Evolutionary conservation across 2,797 vertebrate genomes (phyloP), one percentile per base, ranked within the genome.

Genomic region (Knipowitschia caucasica): DNA sequence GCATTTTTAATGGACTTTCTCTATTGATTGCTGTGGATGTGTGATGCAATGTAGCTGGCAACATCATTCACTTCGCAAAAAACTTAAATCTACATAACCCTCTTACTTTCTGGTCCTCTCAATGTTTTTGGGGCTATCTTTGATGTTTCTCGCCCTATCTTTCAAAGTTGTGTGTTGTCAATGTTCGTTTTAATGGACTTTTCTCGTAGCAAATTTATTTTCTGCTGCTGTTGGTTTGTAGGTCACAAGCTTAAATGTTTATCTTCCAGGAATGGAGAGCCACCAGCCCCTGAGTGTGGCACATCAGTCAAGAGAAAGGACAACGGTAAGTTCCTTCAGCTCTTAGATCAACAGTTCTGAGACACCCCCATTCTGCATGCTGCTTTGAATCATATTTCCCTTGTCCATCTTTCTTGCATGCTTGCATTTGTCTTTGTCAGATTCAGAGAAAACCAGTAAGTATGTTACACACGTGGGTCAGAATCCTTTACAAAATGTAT

Each of bases 31-130:
- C 77, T 67, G 29, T 66, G 40, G 54, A 47, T 40, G 57, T 53
- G 52, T 52, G 61, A 63, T 73, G 90, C 92, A 92, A 91, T 94
- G 93, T 95, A 94, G 93, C 93, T 96, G 94, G 94, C 94, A 95
- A 93, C 91, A 92, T 92, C 84, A 75, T 86, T 86, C 77, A 69
- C 69, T 85, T 83, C 56, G 4, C 36, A 18, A 20, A 4, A 11
- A 12, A 11, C 18, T 33, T 33, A 7, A 7, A 33, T 10, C 30
- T 39, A 18, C 8, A 18, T 20, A 39, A 39, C 11, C 4, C 9
- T 39, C 17, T 4, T 5, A 38, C n/a, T 39, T 39, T 39, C 10
- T 39, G 17, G 8, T 39, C 10, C 10, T 10, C 10, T 20, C 21
- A 4, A 21, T 2, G 18, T 11, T 39, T 39, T 39, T 20, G 18